These are phyloP conservation scores for Phrynocephalus vlangalii DNA, from an alignment of 2,797 vertebrate species.

Conservation along the genomic window DNA sequence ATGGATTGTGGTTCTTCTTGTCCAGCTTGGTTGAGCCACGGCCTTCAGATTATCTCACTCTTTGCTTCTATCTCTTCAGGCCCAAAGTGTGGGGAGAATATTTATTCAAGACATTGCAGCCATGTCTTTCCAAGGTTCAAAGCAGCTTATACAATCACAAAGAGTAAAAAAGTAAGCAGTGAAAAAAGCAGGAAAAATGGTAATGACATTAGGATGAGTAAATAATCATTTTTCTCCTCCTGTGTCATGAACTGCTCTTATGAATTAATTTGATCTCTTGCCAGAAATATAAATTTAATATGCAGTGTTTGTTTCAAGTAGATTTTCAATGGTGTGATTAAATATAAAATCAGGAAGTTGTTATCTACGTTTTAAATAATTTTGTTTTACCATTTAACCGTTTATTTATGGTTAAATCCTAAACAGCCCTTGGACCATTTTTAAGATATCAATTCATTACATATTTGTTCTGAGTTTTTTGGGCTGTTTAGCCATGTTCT, in stretches of 20 bases:
- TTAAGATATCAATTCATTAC: no score
- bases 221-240: constrained; percentile 55
- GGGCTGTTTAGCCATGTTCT: no score
- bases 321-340: constrained; percentile 72
- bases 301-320: constrained; percentile 69
- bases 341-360: constrained; percentile 66
- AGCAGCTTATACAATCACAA: background rate
- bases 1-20: background rate
- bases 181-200: background rate
- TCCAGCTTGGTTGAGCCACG: rapidly evolving
- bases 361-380: constrained; percentile 74
- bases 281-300: constrained; percentile 73
- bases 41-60: background rate
- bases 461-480: no score
- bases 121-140: background rate
- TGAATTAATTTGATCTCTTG: constrained; percentile 67
- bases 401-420: constrained; percentile 66
- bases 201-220: background rate
- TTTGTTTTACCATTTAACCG: constrained; percentile 73
- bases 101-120: constrained; percentile 6
- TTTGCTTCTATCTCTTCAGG: constrained; percentile 20
- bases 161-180: background rate
- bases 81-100: background rate
- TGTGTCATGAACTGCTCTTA: constrained; percentile 52
- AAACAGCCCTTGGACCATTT: background rate